Evolutionary conservation across 1,140 invertebrate genomes (phyloP), one percentile per base, ranked within the genome.

Genomic region (Drosophila orena): DNA sequence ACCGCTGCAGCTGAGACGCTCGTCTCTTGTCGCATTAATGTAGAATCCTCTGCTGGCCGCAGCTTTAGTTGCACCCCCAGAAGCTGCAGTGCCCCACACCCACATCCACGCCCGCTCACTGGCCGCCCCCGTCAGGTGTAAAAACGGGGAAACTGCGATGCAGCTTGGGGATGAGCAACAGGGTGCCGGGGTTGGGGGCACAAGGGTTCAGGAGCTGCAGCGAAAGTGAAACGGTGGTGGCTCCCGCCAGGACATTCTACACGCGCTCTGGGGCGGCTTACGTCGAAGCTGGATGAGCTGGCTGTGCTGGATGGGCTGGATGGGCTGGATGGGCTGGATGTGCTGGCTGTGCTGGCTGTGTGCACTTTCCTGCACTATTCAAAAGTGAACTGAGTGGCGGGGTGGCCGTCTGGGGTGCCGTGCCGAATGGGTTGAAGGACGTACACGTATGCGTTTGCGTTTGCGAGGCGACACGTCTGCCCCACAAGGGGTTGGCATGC

Each of bases 351-450:
- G 61, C 66, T 69, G 73, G 59, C 68, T 79, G 84, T 81, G 83
- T 88, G 84, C 84, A 89, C 84, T 89, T 84, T 83, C 61, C 79
- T 89, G 79, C 84, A 88, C 84, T 88, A 88, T 88, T 89, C 68
- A 89, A 85, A 89, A 74, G 76, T 60, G 66, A 57, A 76, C 46
- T 52, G 22, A 58, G 42, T 54, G 40, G 15, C 22, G 52, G 46
- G 40, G 15, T 15, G 52, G 46, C 38, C 14, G 47, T 59, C 38
- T 30, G 46, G 37, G 37, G 42, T 30, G 8, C 30, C 30, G 46
- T 60, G 75, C 27, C 30, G 61, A 43, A 22, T 57, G 73, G 75
- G 69, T 34, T 83, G 79, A 78, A 81, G 79, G 74, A 83, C 79
- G 79, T 1, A 17, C n/a, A n/a, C n/a, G n/a, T n/a, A n/a, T n/a